Base-by-base conservation (phyloP, 1,140 invertebrate species). In the Drosophila tristis region DNA sequence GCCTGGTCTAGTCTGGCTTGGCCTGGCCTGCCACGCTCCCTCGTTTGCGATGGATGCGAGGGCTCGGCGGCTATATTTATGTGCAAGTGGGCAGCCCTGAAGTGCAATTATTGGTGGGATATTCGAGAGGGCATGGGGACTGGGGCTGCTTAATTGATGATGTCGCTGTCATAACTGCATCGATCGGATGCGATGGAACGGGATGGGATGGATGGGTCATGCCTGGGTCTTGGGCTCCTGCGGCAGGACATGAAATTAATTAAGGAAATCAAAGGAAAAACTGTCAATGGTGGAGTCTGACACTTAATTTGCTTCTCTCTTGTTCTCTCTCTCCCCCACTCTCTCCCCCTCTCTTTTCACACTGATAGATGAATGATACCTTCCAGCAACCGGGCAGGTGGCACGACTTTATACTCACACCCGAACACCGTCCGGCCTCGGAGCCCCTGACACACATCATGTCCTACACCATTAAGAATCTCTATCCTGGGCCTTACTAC, bases 381-480 rank as follows among this genome's bases (percentile, higher is more conserved):
- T 95, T 95, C 91, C 95, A 95, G 85, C 94, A 94, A 84, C 95
- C 95, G 0, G 95, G 95, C 0, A 94, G 95, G 61, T 96, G 95
- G 95, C 95, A 96, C 73, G 95, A 96, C 81, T 92, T 92, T 45
- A 92, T 92, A 49, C 86, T 92, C 15, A 91, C 89, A 29, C 91
- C 91, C 26, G 91, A 92, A 48, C 91, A 92, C 58, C 90, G 91
- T 25, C 85, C 91, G 54, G 73, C 86, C 25, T 89, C 92, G 43
- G 92, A 93, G 62, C 93, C 93, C 23, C 90, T 93, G 54, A 92
- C 93, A 63, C 93, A 94, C 74, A 91, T 93, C 61, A 93, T 94
- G 92, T 93, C 93, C 6, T 94, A 93, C 86, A 93, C 92, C 65
- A 93, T 96, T 66, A 91, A 92, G 11, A 93, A 93, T 16, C 92